Evolutionary conservation across 2,113 vertebrate genomes (phyloP), one percentile per base, ranked within the genome.

Genomic region (Phrynosoma blainvillii): DNA sequence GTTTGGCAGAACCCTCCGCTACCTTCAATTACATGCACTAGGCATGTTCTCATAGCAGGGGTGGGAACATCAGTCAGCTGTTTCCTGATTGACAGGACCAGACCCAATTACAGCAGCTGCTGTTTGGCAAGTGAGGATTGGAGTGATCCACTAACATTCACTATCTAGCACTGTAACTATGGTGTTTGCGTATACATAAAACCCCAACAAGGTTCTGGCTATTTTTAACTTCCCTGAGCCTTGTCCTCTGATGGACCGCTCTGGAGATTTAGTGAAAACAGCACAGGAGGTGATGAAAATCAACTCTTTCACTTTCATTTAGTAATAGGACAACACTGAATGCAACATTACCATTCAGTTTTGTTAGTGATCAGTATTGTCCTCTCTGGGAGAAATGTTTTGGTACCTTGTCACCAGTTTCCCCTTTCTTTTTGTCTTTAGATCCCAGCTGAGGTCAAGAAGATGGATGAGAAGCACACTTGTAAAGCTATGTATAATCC

Each of bases 391-490:
- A 84, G 18, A 9, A 18, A 9, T 73, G 52, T 6, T 20, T 73
- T 79, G 32, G 25, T 36, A 32, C 2, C 32, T 30, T 30, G 11
- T 36, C 47, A 27, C 11, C 54, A 52, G 9, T 27, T 18, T 85
- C 14, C 7, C 3, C 18, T 68, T 5, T 70, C 16, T 83, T 32
- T 75, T 20, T 77, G 30, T 77, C 9, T 36, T 68, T 90, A 96
- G 95, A 95, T 87, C 86, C 76, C 93, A 95, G 92, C 84, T 96
- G 93, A 96, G 66, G n/a, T 66, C 65, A 9, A 0, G 6, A 86
- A 78, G 85, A 90, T 8, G 77, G 91, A 20, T 73, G 42, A 30
- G 12, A 52, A 92, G 84, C 30, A 0, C 62, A 88, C 9, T 7
- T 27, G 21, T 56, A 36, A 40, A 54, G 30, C 47, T 62, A n/a